Percentiles rank a stretch among this genome's conserved stretches.
Conservation (phyloP, 2,888 invertebrate genomes). For the Oscheius myriophilus region DNA sequence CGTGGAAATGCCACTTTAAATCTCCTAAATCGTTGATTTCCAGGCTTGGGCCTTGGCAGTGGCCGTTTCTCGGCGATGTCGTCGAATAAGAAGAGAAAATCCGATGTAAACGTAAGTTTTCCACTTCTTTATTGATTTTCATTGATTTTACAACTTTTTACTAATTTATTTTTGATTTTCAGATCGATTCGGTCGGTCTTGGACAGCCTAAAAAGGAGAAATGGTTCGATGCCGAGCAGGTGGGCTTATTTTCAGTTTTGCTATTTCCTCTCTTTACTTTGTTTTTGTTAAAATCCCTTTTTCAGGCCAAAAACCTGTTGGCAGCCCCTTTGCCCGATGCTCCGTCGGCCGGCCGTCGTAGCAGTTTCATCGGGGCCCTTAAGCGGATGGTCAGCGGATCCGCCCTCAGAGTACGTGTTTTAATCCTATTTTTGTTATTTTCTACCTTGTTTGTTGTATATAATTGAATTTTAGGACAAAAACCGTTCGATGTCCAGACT, state of each 20-base stretch:
- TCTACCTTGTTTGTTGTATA: no score
- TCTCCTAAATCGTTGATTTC: no score
- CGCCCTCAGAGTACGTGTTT: slow-evolving; percentile 1
- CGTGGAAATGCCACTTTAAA: no score
- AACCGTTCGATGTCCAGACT: slow-evolving; percentile 4
- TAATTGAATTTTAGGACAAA: slow-evolving; percentile 7
- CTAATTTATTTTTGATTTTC: neutral
- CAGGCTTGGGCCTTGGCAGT: no score
- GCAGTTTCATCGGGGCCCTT: slow-evolving; percentile 16
- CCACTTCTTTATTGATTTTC: neutral
- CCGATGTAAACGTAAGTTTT: slow-evolving; percentile 19
- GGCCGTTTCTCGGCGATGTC: slow-evolving; percentile 1
- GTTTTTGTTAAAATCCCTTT: neutral
- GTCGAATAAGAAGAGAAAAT: slow-evolving; percentile 19
- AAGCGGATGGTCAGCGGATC: slow-evolving; percentile 24
- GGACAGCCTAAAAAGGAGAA: slow-evolving; percentile 17
- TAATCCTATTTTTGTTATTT: neutral
- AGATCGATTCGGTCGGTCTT: neutral
- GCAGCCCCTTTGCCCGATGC: neutral
- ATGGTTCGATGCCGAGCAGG: slow-evolving; percentile 25
- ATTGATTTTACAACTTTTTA: neutral
- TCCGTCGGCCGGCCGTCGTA: slow-evolving; percentile 1
- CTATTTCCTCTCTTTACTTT: neutral
- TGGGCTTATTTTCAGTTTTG: neutral
- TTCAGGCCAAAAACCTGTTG: slow-evolving; percentile 13